Evolutionary conservation across 2,797 vertebrate genomes (phyloP).

Genomic region (Dallia pectoralis): DNA sequence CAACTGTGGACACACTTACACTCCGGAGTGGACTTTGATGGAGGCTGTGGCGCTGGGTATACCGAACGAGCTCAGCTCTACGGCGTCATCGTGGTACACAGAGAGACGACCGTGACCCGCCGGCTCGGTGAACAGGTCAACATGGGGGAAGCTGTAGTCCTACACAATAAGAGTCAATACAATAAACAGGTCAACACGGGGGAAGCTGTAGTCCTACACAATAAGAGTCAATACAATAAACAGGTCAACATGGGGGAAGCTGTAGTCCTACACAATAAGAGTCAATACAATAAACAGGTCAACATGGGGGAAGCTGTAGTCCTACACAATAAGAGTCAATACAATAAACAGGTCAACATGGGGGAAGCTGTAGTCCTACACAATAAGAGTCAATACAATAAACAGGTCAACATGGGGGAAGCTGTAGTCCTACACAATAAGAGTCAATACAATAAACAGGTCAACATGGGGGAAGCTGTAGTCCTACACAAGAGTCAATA

Average conservation of each 20-base stretch:
- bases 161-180: slow-evolving; percentile 43
- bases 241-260: slow-evolving; percentile 86
- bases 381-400: slow-evolving; percentile 28
- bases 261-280: slow-evolving; percentile 81
- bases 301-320: slow-evolving; percentile 87
- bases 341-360: slow-evolving; percentile 85
- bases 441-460: slow-evolving; percentile 71
- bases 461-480: slow-evolving; percentile 88
- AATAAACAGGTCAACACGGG: background rate
- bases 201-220: slow-evolving; percentile 84
- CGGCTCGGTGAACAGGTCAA: slow-evolving; percentile 89
- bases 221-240: slow-evolving; percentile 58
- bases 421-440: slow-evolving; percentile 83
- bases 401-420: slow-evolving; percentile 89
- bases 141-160: slow-evolving; percentile 89
- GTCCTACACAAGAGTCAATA: slow-evolving; percentile 72
- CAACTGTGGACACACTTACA: slow-evolving; percentile 75
- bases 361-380: slow-evolving; percentile 88
- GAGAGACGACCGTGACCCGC: slow-evolving; percentile 81
- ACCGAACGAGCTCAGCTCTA: slow-evolving; percentile 84
- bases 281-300: slow-evolving; percentile 77
- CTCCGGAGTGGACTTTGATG: slow-evolving; percentile 89
- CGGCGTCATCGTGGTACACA: slow-evolving; percentile 82
- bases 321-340: slow-evolving; percentile 63
- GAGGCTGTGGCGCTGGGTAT: slow-evolving; percentile 83